Conservation (phyloP, 2,797 vertebrate species). For the Prionace glauca region DNA sequence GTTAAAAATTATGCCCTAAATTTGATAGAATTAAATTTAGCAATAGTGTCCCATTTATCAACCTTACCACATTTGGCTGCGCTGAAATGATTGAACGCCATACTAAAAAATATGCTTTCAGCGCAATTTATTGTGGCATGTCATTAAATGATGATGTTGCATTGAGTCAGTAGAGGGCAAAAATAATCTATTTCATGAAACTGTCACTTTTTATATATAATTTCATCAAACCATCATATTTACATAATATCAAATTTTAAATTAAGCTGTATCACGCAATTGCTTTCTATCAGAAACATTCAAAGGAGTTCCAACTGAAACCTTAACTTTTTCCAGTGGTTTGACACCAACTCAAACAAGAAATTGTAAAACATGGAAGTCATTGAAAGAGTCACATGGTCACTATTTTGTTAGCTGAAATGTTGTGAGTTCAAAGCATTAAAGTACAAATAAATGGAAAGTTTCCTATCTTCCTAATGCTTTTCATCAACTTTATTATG, state of each 20-base stretch:
- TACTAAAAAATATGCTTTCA: constrained; percentile 10
- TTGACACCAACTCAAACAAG: neutral
- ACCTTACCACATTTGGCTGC: neutral
- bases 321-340: neutral
- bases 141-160: neutral
- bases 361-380: neutral
- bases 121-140: constrained; percentile 8
- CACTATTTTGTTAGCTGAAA: neutral
- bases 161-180: constrained; percentile 18
- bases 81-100: neutral
- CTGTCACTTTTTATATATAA: constrained; percentile 6
- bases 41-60: neutral
- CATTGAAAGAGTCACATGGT: neutral
- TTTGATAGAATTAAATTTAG: neutral
- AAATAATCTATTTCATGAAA: neutral
- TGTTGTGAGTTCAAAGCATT: neutral
- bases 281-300: neutral
- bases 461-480: neutral
- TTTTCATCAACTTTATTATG: neutral
- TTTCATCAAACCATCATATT: constrained; percentile 21
- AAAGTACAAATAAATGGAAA: neutral
- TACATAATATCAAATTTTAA: constrained; percentile 11
- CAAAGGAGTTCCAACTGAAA: neutral
- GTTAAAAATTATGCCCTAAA: neutral
- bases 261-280: constrained; percentile 19